phyloP scores from a whole-genome alignment of 2,888 invertebrate genomes.

The Emesis russula region DNA sequence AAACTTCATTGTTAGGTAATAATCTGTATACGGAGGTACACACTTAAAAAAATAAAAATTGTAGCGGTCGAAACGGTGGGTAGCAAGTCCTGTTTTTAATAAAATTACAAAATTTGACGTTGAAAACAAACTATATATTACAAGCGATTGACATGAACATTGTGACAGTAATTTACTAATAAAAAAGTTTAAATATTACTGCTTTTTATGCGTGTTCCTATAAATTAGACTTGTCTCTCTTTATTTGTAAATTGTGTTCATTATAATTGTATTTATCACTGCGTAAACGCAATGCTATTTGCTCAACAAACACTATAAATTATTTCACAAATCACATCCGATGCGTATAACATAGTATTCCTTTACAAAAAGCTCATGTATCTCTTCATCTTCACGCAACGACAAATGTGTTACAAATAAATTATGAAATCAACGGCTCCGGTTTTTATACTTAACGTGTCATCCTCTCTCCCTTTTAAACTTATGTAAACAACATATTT shows the following conservation, averaged over 20 bases:
- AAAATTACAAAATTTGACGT: neutral
- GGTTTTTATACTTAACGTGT: constrained; percentile 94
- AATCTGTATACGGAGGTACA: no score
- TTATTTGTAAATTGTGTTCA: neutral
- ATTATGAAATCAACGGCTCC: constrained; percentile 95
- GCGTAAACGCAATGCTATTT: constrained; percentile 92
- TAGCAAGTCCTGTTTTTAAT: neutral
- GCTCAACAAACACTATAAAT: constrained; percentile 95
- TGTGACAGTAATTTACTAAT: neutral
- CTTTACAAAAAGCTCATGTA: constrained; percentile 95
- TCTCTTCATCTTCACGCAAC: constrained; percentile 96
- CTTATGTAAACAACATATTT: constrained; percentile 87
- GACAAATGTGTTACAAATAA: constrained; percentile 96
- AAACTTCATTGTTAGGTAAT: no score
- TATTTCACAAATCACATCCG: constrained; percentile 95
- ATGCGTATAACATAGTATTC: constrained; percentile 94
- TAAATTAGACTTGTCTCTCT: neutral
- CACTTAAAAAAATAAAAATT: no score
- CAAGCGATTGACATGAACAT: neutral
- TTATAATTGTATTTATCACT: constrained; percentile 91
- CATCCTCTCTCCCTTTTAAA: constrained; percentile 90
- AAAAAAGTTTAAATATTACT: neutral
- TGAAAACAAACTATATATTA: neutral
- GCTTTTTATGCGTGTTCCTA: neutral
- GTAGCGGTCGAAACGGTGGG: no score